Evolutionary conservation across 2,888 invertebrate species (phyloP), one percentile per base, ranked within the genome.

Genomic region (Phortica magna): DNA sequence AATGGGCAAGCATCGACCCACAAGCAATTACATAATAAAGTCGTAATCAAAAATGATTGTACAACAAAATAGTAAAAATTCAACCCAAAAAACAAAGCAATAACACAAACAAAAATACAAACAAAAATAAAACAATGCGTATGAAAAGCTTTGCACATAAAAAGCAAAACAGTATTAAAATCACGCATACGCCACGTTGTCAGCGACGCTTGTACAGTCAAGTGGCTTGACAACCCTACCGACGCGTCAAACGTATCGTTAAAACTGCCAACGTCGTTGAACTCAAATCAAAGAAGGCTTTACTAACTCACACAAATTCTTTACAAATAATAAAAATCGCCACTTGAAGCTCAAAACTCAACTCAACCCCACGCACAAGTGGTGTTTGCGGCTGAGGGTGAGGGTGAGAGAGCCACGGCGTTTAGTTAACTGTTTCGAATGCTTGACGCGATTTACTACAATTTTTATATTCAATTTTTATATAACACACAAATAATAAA

Each of bases 21-120:
- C 55, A 31, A 31, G 41, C 70, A 55, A 71, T 71, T 71, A 55
- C 53, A 71, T 71, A 53, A 71, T 71, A 71, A 71, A 71, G 31
- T 31, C 70, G 53, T 71, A 71, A 71, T 48, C 55, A 53, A 22
- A 71, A 71, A 55, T 55, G 55, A 53, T 42, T 55, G 70, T n/a
- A 53, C 12, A 67, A 39, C n/a, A 71, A 53, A 65, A 65, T 65
- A 65, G 31, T 53, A 19, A 42, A 67, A 42, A 67, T 41, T 42
- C 14, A 67, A 14, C 41, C 39, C 14, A n/a, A 42, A 42, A 10
- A 41, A 67, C 42, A 67, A 67, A 7, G 10, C 61, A 17, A 10
- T 19, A 61, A n/a, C 22, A 61, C 19, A n/a, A 61, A 61, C 61
- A 61, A 61, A n/a, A 5, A 61, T 19, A 22, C 17, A 10, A 61